These are phyloP conservation scores for Mizuhopecten yessoensis DNA, from an alignment of 1,140 invertebrate genomes.

Conservation along the genomic window DNA sequence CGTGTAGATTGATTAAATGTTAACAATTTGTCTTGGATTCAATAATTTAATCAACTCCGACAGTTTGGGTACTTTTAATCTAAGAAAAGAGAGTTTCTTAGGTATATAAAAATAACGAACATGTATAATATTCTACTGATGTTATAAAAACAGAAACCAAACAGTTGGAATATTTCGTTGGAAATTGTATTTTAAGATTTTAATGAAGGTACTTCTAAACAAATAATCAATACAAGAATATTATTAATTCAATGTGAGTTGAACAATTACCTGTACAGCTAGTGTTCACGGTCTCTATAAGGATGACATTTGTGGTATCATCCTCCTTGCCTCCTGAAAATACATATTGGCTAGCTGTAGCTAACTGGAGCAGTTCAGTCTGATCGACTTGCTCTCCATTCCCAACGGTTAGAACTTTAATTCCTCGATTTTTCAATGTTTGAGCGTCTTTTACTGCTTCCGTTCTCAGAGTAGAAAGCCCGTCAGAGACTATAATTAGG, in stretches of 20 bases:
- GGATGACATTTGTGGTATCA: not conserved
- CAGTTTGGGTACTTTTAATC: no score
- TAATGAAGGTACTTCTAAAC: no score
- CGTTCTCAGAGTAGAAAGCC: not conserved
- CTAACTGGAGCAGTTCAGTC: not conserved
- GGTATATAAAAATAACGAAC: no score
- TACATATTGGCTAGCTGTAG: not conserved
- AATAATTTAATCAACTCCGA: no score
- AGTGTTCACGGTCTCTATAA: not conserved
- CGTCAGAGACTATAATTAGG: not conserved
- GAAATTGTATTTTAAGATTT: no score
- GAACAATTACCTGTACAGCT: not conserved
- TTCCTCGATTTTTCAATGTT: not conserved
- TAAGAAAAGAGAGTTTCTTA: no score
- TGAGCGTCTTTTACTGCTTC: not conserved
- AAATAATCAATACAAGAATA: no score
- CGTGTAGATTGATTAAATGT: no score
- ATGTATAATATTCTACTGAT: no score
- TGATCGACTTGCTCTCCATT: conserved; percentile 13
- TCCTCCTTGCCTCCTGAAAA: not conserved
- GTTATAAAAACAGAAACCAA: no score
- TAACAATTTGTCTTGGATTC: no score
- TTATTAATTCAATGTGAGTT: not conserved
- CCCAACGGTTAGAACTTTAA: not conserved
- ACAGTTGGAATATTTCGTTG: no score